Base-by-base conservation (phyloP, 2,113 vertebrate species). In the Vidua macroura region DNA sequence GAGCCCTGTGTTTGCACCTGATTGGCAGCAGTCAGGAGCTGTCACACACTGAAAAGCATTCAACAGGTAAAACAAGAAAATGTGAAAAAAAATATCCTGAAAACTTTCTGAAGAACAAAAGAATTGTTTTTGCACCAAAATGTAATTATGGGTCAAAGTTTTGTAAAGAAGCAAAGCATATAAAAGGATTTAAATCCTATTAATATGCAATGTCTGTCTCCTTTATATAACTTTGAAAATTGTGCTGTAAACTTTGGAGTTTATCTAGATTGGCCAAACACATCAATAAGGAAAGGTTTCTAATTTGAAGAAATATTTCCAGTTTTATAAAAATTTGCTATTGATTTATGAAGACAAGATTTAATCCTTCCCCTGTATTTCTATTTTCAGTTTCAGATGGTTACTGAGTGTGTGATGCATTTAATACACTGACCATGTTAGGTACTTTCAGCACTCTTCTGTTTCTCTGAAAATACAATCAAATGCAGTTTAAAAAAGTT, bases 191-290 rank as follows among this genome's bases (percentile, higher is more conserved):
- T 76, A 49, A 25, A 59, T 11, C 2, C 12, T 19, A 7, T 22
- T 74, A 63, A 23, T 60, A 15, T n/a, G 31, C 11, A 49, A 28
- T 18, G 13, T 10, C n/a, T 49, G 8, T n/a, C 56, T 56, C 5
- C 16, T 66, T 63, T 13, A 52, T 8, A 30, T 31, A 41, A 41
- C 11, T 70, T 80, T 13, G 11, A 55, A 88, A 91, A 46, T 37
- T 73, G 9, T 59, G 19, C 10, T 59, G 22, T 60, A 74, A 92
- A 62, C 1, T 7, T 85, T 62, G 22, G 53, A 83, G 46, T 10
- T 63, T 63, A 28, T 6, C 13, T 63, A 0, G 0, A 39, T 52
- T 0, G 1, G 15, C 3, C 24, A 83, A 78, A 78, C 1, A n/a
- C 10, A 52, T 63, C 39, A 70, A 11, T 48, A 25, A 56, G 4